Evolutionary conservation across 2,888 invertebrate species (phyloP).

Genomic region (Andricus curvator): DNA sequence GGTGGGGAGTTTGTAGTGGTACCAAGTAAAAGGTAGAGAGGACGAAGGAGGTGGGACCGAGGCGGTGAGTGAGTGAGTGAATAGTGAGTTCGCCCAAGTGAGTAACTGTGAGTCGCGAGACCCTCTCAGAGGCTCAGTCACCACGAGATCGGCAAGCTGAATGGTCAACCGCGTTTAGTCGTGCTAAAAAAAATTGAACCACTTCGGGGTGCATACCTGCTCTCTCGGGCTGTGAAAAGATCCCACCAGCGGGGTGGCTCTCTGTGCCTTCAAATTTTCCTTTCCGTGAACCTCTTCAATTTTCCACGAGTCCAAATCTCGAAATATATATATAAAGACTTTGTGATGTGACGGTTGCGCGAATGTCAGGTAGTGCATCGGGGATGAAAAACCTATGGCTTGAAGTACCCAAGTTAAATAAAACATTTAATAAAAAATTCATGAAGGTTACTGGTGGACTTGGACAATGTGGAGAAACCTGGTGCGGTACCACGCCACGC

Average conservation of each 20-base stretch:
- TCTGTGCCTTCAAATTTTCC: not conserved
- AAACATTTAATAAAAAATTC: constrained; percentile 11
- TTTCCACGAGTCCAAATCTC: not conserved
- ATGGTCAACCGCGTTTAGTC: constrained; percentile 73
- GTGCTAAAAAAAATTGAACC: constrained; percentile 46
- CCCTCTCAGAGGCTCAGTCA: constrained; percentile 72
- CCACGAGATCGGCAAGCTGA: constrained; percentile 78
- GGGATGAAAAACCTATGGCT: constrained; percentile 10
- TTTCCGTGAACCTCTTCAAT: not conserved
- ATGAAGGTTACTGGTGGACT: constrained; percentile 1
- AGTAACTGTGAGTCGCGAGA: constrained; percentile 72
- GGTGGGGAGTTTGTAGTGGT: constrained; percentile 56
- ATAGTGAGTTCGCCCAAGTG: constrained; percentile 57
- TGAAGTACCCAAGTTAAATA: not conserved
- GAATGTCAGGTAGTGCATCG: not conserved
- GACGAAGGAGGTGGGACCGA: constrained; percentile 62
- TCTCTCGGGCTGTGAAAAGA: not conserved
- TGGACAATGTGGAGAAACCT: constrained; percentile 21
- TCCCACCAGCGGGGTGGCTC: not conserved
- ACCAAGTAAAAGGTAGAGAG: constrained; percentile 66
- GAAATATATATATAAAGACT: not conserved
- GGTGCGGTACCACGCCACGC: constrained; percentile 14
- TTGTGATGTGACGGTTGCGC: not conserved
- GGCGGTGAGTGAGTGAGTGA: constrained; percentile 55
- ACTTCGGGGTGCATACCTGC: constrained; percentile 4